phyloP scores from a whole-genome alignment of 2,797 vertebrate genomes.

The Aeoliscus strigatus region DNA sequence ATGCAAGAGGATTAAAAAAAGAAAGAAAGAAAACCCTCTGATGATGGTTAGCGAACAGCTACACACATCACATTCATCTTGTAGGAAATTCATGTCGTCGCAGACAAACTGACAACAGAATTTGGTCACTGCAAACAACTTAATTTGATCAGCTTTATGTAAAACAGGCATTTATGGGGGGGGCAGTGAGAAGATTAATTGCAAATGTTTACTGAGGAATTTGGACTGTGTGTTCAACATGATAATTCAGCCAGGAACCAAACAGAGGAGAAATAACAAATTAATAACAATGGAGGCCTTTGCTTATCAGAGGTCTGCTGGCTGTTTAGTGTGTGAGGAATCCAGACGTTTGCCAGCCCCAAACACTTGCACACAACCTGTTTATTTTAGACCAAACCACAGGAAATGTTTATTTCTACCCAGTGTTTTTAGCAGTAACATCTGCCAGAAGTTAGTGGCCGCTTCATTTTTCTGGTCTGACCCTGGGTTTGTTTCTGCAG shows the following conservation, averaged over 20 bases:
- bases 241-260: constrained; percentile 71
- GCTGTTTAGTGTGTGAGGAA: constrained; percentile 53
- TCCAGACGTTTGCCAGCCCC: constrained; percentile 43
- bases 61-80: constrained; percentile 33
- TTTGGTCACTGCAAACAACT: constrained; percentile 68
- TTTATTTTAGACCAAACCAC: constrained; percentile 49
- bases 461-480: constrained; percentile 11
- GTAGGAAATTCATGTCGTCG: constrained; percentile 33
- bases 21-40: constrained; percentile 12
- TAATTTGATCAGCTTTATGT: constrained; percentile 79
- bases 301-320: constrained; percentile 64
- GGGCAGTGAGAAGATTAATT: constrained; percentile 67
- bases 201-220: constrained; percentile 80
- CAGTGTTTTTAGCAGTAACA: constrained; percentile 16
- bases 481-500: no score
- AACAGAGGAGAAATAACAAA: constrained; percentile 68
- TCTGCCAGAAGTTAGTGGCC: constrained; percentile 13
- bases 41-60: constrained; percentile 34
- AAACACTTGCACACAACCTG: constrained; percentile 34
- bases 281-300: constrained; percentile 68
- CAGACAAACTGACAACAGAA: constrained; percentile 59
- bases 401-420: constrained; percentile 14
- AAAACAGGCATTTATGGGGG: constrained; percentile 58
- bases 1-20: constrained; percentile 11
- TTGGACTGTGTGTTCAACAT: constrained; percentile 73